These are phyloP conservation scores for Reinhardtius hippoglossoides DNA, from an alignment of 2,113 vertebrate genomes.

Conservation along the genomic window DNA sequence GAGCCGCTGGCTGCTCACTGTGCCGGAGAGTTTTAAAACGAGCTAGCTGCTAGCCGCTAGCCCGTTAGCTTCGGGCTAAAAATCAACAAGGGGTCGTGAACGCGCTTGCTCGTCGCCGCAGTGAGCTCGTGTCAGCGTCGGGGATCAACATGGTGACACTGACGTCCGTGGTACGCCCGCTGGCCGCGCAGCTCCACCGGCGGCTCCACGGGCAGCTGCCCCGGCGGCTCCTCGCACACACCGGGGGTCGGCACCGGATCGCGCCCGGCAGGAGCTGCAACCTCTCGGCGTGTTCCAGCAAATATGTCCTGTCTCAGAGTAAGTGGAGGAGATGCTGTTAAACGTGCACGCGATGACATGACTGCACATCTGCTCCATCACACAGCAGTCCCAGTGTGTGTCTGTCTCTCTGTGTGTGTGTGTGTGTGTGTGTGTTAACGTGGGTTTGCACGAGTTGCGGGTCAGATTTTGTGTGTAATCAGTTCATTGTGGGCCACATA, in stretches of 20 bases:
- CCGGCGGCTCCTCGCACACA: slow-evolving; percentile 4
- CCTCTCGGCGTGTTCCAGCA: slow-evolving; percentile 88
- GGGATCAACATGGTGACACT: slow-evolving; percentile 73
- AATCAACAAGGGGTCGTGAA: too few species aligned
- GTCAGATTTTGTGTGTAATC: too few species aligned
- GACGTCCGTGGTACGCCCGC: slow-evolving; percentile 62
- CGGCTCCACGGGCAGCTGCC: slow-evolving; percentile 44
- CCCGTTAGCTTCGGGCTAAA: too few species aligned
- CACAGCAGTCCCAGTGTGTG: background rate
- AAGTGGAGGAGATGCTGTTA: slow-evolving; percentile 61
- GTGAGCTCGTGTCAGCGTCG: too few species aligned
- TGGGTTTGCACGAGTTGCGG: background rate
- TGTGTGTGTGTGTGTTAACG: background rate
- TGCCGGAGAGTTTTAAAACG: too few species aligned
- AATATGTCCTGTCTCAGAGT: slow-evolving; percentile 85
- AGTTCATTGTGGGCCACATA: background rate
- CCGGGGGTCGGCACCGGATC: slow-evolving; percentile 42
- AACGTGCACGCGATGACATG: background rate
- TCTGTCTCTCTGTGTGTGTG: background rate
- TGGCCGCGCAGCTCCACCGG: slow-evolving; percentile 66
- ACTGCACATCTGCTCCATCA: background rate
- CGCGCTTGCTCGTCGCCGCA: too few species aligned
- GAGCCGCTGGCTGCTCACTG: too few species aligned
- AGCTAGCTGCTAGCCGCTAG: too few species aligned
- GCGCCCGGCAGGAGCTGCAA: slow-evolving; percentile 81